phyloP scores from a whole-genome alignment of 2,797 vertebrate genomes.

The Prionace glauca region DNA sequence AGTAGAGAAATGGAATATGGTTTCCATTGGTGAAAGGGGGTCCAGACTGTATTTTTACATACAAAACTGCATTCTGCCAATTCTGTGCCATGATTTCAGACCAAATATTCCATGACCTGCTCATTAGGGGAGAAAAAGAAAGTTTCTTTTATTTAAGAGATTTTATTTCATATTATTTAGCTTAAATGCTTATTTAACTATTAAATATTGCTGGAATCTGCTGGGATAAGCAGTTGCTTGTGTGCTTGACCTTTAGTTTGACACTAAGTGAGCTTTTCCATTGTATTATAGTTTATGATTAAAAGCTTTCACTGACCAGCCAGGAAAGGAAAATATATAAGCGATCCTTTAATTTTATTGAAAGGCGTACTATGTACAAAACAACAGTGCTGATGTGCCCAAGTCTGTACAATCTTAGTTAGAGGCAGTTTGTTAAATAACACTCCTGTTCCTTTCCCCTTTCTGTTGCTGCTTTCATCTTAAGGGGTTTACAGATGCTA shows the following conservation, averaged over 20 bases:
- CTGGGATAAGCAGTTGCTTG: slow-evolving; percentile 18
- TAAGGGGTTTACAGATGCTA: not conserved
- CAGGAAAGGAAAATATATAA: not conserved
- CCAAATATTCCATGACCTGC: slow-evolving; percentile 10
- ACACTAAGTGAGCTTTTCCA: slow-evolving; percentile 14
- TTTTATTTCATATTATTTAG: slow-evolving; percentile 31
- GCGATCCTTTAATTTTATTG: not conserved
- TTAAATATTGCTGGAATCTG: slow-evolving; percentile 19
- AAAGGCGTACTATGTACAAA: not conserved
- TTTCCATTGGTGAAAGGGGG: not conserved
- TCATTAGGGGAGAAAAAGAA: not conserved
- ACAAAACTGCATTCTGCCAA: not conserved
- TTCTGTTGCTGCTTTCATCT: not conserved
- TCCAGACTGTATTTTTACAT: not conserved
- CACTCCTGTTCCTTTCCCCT: not conserved
- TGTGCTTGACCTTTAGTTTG: not conserved
- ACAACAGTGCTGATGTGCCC: not conserved
- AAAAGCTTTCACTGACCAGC: not conserved
- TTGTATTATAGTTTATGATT: slow-evolving; percentile 20
- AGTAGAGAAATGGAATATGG: not conserved
- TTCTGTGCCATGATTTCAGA: not conserved
- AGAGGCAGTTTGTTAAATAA: not conserved
- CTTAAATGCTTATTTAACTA: slow-evolving; percentile 36
- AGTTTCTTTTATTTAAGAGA: slow-evolving; percentile 31
- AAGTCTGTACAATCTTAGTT: not conserved